A percentile compares a stretch with the other conserved stretches of the same genome.
phyloP scores from a whole-genome alignment of 2,888 invertebrate species.

The Pandemis cinnamomeana region DNA sequence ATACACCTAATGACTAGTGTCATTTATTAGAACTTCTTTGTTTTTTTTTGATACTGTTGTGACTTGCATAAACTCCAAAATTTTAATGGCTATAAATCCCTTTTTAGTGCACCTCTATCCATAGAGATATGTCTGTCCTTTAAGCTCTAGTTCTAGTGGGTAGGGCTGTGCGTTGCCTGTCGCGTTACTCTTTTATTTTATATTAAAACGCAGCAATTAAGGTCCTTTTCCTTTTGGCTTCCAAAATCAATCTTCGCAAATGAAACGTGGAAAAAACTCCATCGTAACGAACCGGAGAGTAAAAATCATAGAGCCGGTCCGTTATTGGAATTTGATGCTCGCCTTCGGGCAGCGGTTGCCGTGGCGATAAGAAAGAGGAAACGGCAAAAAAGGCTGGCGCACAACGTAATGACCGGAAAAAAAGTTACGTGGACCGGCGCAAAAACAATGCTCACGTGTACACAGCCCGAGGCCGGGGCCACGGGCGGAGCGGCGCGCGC shows the following conservation, averaged over 20 bases:
- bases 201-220: neutral
- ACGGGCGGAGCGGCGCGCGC: neutral
- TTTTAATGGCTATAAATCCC: too few species aligned
- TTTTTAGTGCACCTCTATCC: too few species aligned
- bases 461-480: neutral
- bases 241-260: neutral
- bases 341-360: neutral
- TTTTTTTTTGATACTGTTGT: too few species aligned
- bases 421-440: slow-evolving; percentile 7
- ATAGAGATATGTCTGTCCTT: too few species aligned
- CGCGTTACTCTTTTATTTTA: too few species aligned
- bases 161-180: too few species aligned
- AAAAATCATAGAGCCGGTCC: slow-evolving; percentile 1
- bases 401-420: slow-evolving; percentile 33
- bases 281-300: slow-evolving; percentile 6
- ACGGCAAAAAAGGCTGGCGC: neutral
- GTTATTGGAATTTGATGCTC: slow-evolving; percentile 20
- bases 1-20: too few species aligned
- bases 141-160: too few species aligned
- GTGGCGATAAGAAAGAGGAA: slow-evolving; percentile 12
- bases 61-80: too few species aligned
- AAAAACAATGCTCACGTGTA: slow-evolving; percentile 1
- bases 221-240: neutral
- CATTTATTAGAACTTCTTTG: too few species aligned
- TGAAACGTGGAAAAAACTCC: neutral